phyloP scores from a whole-genome alignment of 1,140 invertebrate genomes.

The Scaptomyza pallida region DNA sequence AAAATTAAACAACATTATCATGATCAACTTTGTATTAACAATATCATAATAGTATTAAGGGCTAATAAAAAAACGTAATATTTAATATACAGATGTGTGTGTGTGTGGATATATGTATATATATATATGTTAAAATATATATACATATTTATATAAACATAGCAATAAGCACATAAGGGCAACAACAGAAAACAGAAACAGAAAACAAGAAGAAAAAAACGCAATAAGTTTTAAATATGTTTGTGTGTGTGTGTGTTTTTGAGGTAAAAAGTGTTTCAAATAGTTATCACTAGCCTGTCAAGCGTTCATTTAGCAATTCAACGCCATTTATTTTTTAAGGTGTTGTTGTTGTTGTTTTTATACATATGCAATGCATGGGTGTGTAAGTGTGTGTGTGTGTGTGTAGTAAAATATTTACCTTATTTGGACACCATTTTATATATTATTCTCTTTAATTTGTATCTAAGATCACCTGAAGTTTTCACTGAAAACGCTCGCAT shows the following conservation, averaged over 20 bases:
- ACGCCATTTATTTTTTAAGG: constrained; percentile 22
- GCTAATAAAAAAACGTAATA: constrained; percentile 29
- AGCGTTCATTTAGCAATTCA: constrained; percentile 30
- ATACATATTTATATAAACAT: constrained; percentile 42
- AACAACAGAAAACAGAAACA: constrained; percentile 74
- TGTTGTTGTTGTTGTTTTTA: constrained; percentile 30
- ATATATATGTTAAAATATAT: constrained; percentile 26
- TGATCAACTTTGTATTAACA: constrained; percentile 55
- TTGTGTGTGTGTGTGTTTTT: constrained; percentile 30
- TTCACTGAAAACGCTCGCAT: constrained; percentile 79
- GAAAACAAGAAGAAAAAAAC: constrained; percentile 51
- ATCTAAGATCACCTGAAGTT: constrained; percentile 64
- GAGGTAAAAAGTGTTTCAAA: constrained; percentile 52
- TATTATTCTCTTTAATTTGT: too few species aligned
- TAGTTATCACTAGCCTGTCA: constrained; percentile 74
- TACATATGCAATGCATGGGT: constrained; percentile 1
- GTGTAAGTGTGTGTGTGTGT: constrained; percentile 20
- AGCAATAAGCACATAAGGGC: constrained; percentile 70
- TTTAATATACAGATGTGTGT: constrained; percentile 25
- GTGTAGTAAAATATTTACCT: constrained; percentile 76
- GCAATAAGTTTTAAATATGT: constrained; percentile 44
- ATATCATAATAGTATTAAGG: constrained; percentile 32
- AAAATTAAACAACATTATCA: constrained; percentile 79
- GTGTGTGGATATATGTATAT: not conserved
- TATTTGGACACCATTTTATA: constrained; percentile 58